A percentile compares a stretch with the other conserved stretches of the same genome.
Evolutionary conservation across 2,888 invertebrate species (phyloP).

Genomic region (Epirrita christyi): DNA sequence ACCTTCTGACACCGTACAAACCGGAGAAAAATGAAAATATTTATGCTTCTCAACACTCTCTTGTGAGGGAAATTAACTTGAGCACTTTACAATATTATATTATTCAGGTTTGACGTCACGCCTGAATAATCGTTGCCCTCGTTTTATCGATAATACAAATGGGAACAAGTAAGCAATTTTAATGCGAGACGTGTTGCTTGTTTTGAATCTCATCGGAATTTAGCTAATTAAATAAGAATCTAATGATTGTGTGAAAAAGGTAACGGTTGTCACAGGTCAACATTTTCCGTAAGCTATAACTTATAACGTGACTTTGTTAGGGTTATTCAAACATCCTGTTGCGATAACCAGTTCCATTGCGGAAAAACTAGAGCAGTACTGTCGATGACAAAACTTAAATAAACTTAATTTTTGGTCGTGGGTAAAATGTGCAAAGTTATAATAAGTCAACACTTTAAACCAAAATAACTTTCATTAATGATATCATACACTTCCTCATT

Average conservation of each 20-base stretch:
- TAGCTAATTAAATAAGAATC: too few relatives aligned
- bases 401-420: too few relatives aligned
- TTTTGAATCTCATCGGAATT: too few relatives aligned
- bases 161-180: too few relatives aligned
- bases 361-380: slow-evolving; percentile 55
- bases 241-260: too few relatives aligned
- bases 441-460: too few relatives aligned
- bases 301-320: slow-evolving; percentile 31
- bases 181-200: too few relatives aligned
- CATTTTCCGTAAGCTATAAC: slow-evolving; percentile 14
- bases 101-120: slow-evolving; percentile 27
- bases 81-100: slow-evolving; percentile 42
- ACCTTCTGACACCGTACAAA: slow-evolving; percentile 40
- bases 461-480: too few relatives aligned
- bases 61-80: slow-evolving; percentile 42
- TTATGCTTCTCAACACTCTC: slow-evolving; percentile 55
- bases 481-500: too few relatives aligned
- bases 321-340: slow-evolving; percentile 45
- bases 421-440: too few relatives aligned
- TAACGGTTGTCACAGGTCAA: not conserved
- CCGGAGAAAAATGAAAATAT: slow-evolving; percentile 62
- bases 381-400: slow-evolving; percentile 9
- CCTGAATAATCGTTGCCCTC: slow-evolving; percentile 9
- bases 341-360: slow-evolving; percentile 50
- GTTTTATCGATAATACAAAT: slow-evolving; percentile 2